These are phyloP conservation scores for Monopterus albus DNA, from an alignment of 2,113 vertebrate species.

Conservation along the genomic window DNA sequence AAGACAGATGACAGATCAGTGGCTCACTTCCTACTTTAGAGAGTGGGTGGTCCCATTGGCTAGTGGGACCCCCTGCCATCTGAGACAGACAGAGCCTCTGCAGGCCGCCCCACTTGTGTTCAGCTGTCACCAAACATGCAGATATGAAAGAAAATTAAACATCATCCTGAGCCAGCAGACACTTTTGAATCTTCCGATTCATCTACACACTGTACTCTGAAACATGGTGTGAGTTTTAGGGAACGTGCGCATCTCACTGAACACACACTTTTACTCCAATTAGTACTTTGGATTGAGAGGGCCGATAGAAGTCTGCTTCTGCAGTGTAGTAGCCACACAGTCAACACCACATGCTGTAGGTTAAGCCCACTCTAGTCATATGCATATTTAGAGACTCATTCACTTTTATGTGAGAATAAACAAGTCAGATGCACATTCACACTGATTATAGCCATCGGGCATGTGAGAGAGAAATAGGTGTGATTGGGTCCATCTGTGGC, in stretches of 20 bases:
- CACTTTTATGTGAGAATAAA: constrained; percentile 56
- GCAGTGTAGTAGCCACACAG: not conserved
- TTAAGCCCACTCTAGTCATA: not conserved
- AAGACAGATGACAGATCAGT: constrained; percentile 75
- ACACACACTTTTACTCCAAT: constrained; percentile 1
- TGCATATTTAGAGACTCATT: constrained; percentile 46
- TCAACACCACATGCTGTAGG: constrained; percentile 33
- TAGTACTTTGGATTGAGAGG: not conserved
- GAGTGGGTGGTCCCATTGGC: constrained; percentile 69
- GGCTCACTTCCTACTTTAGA: constrained; percentile 72
- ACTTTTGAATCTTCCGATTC: not conserved
- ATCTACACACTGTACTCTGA: not conserved
- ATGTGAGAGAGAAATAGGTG: constrained; percentile 76
- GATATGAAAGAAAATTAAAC: constrained; percentile 23
- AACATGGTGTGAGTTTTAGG: not conserved
- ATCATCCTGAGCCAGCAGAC: constrained; percentile 8
- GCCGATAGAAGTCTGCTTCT: not conserved
- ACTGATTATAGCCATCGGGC: constrained; percentile 58
- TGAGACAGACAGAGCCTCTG: constrained; percentile 61
- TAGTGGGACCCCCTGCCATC: constrained; percentile 54
- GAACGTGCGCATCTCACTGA: not conserved
- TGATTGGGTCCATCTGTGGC: constrained; percentile 78
- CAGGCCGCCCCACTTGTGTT: constrained; percentile 42
- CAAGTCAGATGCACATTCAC: constrained; percentile 33
- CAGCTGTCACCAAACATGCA: constrained; percentile 56